phyloP scores from a whole-genome alignment of 2,888 invertebrate species.

The Lasioglossum zephyrum region DNA sequence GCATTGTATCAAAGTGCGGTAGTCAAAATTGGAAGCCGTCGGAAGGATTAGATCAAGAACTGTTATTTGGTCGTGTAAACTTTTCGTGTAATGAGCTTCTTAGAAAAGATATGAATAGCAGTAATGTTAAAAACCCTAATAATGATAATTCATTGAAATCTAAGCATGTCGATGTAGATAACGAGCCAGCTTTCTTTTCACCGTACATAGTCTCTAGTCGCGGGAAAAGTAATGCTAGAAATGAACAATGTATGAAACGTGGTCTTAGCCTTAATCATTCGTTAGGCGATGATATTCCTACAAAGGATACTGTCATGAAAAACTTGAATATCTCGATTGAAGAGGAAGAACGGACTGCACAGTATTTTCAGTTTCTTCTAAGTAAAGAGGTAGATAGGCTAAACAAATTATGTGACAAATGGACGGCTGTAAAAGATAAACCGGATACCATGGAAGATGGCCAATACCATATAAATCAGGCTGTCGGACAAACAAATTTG shows the following conservation, averaged over 20 bases:
- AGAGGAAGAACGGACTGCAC: slow-evolving; percentile 80
- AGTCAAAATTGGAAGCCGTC: slow-evolving; percentile 86
- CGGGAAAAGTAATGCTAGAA: slow-evolving; percentile 87
- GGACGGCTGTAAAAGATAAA: slow-evolving; percentile 85
- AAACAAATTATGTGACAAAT: slow-evolving; percentile 85
- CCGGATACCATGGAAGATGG: slow-evolving; percentile 85
- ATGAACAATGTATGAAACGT: slow-evolving; percentile 82
- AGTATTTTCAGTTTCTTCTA: slow-evolving; percentile 84
- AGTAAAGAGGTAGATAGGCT: slow-evolving; percentile 86
- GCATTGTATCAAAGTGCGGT: slow-evolving; percentile 85
- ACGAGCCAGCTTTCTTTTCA: slow-evolving; percentile 74
- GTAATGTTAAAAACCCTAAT: not conserved
- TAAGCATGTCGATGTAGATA: not conserved
- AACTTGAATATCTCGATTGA: slow-evolving; percentile 77
- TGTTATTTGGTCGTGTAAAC: not conserved
- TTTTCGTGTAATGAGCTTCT: not conserved
- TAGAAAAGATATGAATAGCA: not conserved
- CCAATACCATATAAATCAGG: slow-evolving; percentile 87
- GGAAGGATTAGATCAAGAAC: slow-evolving; percentile 68
- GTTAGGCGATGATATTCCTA: slow-evolving; percentile 69
- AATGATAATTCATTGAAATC: not conserved
- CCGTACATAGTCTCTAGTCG: slow-evolving; percentile 87
- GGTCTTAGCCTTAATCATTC: slow-evolving; percentile 59
- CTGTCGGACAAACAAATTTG: slow-evolving; percentile 92
- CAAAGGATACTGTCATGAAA: slow-evolving; percentile 78